These are phyloP conservation scores for Prionace glauca DNA, from an alignment of 2,797 vertebrate species.

Conservation along the genomic window DNA sequence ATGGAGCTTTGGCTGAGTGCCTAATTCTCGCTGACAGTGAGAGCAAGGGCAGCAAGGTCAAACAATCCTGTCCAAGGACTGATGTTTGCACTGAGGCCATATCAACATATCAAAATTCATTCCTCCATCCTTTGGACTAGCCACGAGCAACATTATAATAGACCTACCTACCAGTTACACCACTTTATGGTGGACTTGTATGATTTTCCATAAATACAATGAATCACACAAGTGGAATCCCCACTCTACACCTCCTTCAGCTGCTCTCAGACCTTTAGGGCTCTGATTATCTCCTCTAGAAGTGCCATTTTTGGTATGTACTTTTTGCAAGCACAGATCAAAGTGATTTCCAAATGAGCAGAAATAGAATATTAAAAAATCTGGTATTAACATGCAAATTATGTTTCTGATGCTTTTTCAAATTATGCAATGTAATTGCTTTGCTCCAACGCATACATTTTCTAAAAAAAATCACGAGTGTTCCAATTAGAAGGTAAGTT, in stretches of 20 bases:
- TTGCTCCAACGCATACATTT: neutral
- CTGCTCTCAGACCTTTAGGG: neutral
- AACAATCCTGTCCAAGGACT: neutral
- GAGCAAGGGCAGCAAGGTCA: no score
- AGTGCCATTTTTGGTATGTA: neutral
- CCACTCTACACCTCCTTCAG: neutral
- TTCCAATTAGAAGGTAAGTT: neutral
- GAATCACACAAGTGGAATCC: neutral
- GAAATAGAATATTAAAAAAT: neutral
- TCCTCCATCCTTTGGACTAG: neutral
- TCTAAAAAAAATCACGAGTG: neutral
- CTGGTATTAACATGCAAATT: neutral
- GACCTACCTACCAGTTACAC: neutral
- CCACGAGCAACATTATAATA: neutral
- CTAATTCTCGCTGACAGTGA: no score
- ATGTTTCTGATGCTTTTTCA: neutral
- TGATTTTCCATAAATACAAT: neutral
- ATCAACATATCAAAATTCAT: neutral
- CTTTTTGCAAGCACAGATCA: neutral
- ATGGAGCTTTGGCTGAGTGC: no score
- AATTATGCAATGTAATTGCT: neutral
- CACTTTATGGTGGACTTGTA: neutral
- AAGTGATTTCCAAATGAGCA: neutral
- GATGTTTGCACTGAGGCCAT: neutral
- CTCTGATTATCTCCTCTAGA: neutral